phyloP scores from a whole-genome alignment of 2,888 invertebrate species.

The Euzophera pinguis region DNA sequence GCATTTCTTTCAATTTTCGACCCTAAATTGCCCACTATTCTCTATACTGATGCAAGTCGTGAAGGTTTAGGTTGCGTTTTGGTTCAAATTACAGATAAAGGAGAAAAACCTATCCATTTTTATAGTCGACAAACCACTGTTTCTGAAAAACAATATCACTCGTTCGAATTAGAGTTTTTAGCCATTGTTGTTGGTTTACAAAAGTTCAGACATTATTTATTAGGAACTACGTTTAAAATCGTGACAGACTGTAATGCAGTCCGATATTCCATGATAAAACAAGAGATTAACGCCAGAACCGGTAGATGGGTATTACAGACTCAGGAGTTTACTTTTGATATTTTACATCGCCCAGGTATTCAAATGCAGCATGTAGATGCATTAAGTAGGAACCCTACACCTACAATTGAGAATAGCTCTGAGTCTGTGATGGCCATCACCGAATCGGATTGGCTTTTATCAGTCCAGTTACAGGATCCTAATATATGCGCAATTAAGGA shows the following conservation, averaged over 20 bases:
- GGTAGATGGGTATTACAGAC: slow-evolving; percentile 26
- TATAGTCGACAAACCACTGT: slow-evolving; percentile 37
- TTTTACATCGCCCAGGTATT: slow-evolving; percentile 20
- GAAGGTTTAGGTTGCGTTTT: slow-evolving; percentile 36
- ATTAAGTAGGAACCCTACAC: slow-evolving; percentile 20
- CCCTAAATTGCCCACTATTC: slow-evolving; percentile 22
- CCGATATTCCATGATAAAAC: slow-evolving; percentile 22
- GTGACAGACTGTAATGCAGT: slow-evolving; percentile 28
- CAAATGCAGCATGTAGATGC: slow-evolving; percentile 27
- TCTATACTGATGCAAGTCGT: slow-evolving; percentile 43
- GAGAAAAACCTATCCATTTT: slow-evolving; percentile 32
- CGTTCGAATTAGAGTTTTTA: slow-evolving; percentile 43
- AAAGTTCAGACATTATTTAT: slow-evolving; percentile 37
- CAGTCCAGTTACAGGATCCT: slow-evolving; percentile 26
- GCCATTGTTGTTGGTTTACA: slow-evolving; percentile 34
- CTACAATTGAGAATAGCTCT: slow-evolving; percentile 23
- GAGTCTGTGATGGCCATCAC: slow-evolving; percentile 23
- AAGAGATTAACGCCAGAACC: slow-evolving; percentile 28
- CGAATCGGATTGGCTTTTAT: slow-evolving; percentile 25
- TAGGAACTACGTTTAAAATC: slow-evolving; percentile 24
- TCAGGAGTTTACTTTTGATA: slow-evolving; percentile 26
- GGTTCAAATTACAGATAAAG: slow-evolving; percentile 26
- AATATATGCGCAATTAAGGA: slow-evolving; percentile 15
- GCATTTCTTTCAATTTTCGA: slow-evolving; percentile 26
- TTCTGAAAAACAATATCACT: slow-evolving; percentile 39